Conservation (phyloP, 2,797 vertebrate genomes). For the Thunnus albacares region DNA sequence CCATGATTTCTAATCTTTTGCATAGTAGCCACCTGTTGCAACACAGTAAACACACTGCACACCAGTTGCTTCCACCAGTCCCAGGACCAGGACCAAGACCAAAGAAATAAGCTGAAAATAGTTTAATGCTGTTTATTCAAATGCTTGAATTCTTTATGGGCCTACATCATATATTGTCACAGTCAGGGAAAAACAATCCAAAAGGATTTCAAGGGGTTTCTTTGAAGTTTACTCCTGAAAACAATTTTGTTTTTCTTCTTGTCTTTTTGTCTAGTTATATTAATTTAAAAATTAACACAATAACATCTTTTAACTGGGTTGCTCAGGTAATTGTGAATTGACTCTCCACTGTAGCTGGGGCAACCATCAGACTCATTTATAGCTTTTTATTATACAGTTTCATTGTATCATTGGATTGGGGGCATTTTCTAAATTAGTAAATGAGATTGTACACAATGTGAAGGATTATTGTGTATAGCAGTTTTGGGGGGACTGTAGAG, state of each 20-base stretch:
- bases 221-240: not conserved
- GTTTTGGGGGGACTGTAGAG: too few species aligned
- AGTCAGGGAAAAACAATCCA: not conserved
- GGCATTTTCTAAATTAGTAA: not conserved
- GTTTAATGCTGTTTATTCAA: not conserved
- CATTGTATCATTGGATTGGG: not conserved
- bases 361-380: not conserved
- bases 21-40: not conserved
- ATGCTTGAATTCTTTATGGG: not conserved
- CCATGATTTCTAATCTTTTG: not conserved
- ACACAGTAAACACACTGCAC: not conserved
- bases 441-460: not conserved
- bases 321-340: not conserved
- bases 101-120: not conserved
- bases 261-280: too few species aligned
- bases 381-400: not conserved
- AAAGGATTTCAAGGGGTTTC: not conserved
- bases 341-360: not conserved
- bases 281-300: not conserved
- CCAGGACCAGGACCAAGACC: not conserved
- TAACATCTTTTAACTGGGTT: not conserved
- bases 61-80: not conserved
- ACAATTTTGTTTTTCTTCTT: too few species aligned
- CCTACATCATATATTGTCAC: not conserved
- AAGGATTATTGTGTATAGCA: not conserved